Conservation (phyloP, 2,797 vertebrate species). For the Zonotrichia albicollis region DNA sequence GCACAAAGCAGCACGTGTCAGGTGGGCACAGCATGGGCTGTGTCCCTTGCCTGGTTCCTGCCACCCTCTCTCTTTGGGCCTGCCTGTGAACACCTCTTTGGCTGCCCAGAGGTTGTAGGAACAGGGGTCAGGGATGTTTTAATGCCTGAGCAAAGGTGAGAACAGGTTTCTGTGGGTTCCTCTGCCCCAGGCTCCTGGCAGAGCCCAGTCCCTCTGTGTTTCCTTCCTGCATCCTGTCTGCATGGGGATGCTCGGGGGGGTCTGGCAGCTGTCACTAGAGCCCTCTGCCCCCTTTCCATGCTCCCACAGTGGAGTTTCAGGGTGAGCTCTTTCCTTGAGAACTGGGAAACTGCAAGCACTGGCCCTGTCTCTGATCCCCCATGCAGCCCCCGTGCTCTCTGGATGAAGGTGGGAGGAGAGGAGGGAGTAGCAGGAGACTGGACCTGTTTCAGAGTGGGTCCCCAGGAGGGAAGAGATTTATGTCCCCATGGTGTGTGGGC, state of each 20-base stretch:
- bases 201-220: background rate
- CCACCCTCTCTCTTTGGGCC: background rate
- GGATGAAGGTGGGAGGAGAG: background rate
- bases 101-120: background rate
- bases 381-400: fast-evolving
- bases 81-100: background rate
- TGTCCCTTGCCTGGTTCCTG: background rate
- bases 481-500: background rate
- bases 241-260: fast-evolving
- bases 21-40: background rate
- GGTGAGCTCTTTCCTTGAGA: background rate
- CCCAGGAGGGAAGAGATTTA: fast-evolving
- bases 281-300: background rate
- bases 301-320: background rate
- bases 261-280: background rate
- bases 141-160: background rate
- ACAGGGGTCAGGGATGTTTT: background rate
- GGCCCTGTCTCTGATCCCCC: background rate
- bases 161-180: background rate
- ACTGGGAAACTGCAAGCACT: background rate
- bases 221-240: background rate
- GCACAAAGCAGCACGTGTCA: background rate
- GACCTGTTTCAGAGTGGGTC: background rate
- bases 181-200: background rate
- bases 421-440: background rate